A percentile compares a stretch with the other conserved stretches of the same genome.
phyloP scores from a whole-genome alignment of 2,113 vertebrate species.

The Halichoerus grypus region DNA sequence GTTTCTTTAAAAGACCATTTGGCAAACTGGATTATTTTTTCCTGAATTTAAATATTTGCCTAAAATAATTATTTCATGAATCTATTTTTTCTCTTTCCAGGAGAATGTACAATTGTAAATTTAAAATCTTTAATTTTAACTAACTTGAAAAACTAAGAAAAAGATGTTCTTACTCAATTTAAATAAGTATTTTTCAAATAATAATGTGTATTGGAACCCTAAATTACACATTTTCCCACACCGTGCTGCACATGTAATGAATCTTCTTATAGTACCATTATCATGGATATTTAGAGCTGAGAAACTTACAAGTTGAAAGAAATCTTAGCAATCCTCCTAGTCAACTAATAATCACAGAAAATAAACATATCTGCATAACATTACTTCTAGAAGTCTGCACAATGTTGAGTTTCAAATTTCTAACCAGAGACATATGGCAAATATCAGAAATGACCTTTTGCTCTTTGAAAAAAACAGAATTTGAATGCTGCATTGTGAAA shows the following conservation, averaged over 20 bases:
- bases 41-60: constrained; percentile 68
- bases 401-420: constrained; percentile 52
- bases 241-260: rapidly evolving
- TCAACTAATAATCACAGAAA: constrained; percentile 13
- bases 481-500: neutral
- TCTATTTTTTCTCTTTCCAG: constrained; percentile 36
- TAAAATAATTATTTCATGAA: constrained; percentile 26
- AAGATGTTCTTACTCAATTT: neutral
- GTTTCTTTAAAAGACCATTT: constrained; percentile 70
- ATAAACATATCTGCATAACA: neutral
- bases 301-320: constrained; percentile 6
- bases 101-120: neutral
- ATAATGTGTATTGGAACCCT: neutral
- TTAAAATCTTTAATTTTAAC: neutral
- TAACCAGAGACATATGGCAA: neutral
- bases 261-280: neutral
- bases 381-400: neutral
- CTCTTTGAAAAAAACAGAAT: constrained; percentile 21
- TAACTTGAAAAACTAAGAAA: constrained; percentile 6
- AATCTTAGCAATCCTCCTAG: neutral
- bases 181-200: constrained; percentile 37
- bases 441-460: constrained; percentile 14
- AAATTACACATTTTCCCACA: neutral
- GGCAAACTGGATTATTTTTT: constrained; percentile 70
- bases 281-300: neutral